Base-by-base conservation (phyloP, 2,797 vertebrate species). In the Myotis vivesi region DNA sequence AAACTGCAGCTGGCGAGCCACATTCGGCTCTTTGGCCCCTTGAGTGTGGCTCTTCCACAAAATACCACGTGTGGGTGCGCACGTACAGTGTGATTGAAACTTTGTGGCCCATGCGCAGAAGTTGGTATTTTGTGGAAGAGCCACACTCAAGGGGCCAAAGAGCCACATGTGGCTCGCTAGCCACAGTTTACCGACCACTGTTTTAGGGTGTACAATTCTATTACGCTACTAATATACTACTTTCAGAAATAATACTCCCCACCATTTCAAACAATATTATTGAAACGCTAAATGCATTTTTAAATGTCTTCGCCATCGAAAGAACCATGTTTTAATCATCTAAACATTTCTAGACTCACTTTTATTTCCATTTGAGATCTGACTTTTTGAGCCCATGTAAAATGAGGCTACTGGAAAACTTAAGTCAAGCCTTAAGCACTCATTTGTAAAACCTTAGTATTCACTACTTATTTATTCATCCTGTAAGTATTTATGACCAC, bases 331-430 rank as follows among this genome's bases (percentile, higher is more conserved):
- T 51, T 82, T 55, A 4, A 53, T 33, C 46, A 83, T 44, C 46
- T 68, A 87, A 77, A 23, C 92, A 75, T 82, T 81, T 51, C 57
- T 25, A 68, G 85, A 13, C 15, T 59, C 49, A 49, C 59, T 85
- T 87, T 80, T 95, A 91, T 64, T 93, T 96, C 25, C 62, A 82
- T 53, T 62, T 82, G 44, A 77, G 23, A 92, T 82, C 33, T 84
- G 3, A 41, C 5, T 38, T 87, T 76, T 94, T 36, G 28, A 36
- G 91, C 38, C 59, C 28, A 62, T 55, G 33, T 71, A 75, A 82
- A 84, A 80, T 49, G 15, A 57, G 36, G 8, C 9, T 19, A 23
- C 69, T 86, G 12, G n/a, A 88, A 94, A 92, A 22, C 49, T 51
- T n/a, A 92, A 86, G 89, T 33, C 28, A 91, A 72, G 28, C 8